A percentile compares a stretch with the other conserved stretches of the same genome.
phyloP scores from a whole-genome alignment of 1,140 invertebrate species.

The Paraescarpia echinospica region DNA sequence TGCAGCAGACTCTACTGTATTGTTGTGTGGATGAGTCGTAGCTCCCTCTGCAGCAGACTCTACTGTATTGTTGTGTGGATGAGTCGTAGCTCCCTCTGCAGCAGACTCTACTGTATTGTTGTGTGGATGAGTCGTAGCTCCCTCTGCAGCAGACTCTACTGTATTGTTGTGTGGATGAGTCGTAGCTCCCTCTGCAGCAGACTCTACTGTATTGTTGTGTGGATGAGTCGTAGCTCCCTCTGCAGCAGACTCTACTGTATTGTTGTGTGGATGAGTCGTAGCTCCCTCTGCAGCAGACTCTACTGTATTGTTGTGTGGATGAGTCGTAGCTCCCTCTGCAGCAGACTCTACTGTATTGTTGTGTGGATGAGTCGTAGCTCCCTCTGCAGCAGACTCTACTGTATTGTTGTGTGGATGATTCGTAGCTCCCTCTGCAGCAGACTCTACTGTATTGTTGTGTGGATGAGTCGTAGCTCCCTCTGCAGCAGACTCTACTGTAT shows the following conservation, averaged over 20 bases:
- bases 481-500: background rate
- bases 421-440: background rate
- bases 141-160: background rate
- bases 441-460: background rate
- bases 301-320: background rate
- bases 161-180: background rate
- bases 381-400: background rate
- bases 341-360: background rate
- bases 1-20: background rate
- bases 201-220: background rate
- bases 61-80: background rate
- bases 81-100: background rate
- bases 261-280: background rate
- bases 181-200: background rate
- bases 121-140: background rate
- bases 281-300: background rate
- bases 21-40: background rate
- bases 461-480: background rate
- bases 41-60: background rate
- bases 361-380: background rate
- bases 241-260: background rate
- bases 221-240: background rate
- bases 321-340: background rate
- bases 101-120: background rate
- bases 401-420: background rate